These are phyloP conservation scores for Dasysyrphus tricinctus DNA, from an alignment of 2,888 invertebrate genomes.

Conservation along the genomic window DNA sequence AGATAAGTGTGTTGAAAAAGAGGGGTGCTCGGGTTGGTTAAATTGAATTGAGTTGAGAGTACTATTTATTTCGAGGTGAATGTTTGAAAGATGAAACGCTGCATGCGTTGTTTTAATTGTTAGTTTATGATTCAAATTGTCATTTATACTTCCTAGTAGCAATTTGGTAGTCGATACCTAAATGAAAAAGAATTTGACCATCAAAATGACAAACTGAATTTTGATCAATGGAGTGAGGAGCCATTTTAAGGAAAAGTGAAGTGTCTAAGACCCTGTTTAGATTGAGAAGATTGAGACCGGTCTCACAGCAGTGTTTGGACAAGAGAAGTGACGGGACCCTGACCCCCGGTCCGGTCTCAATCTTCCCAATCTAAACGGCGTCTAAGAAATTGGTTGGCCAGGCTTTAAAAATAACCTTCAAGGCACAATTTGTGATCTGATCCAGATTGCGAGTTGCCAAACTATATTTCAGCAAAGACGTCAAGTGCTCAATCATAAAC, in stretches of 20 bases:
- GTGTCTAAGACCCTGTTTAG: no score
- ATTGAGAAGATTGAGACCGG: no score
- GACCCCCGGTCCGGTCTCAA: no score
- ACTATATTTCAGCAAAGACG: no score
- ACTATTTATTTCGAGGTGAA: conserved; percentile 53
- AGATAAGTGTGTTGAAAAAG: not conserved
- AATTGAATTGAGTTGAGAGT: not conserved
- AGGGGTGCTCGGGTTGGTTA: not conserved
- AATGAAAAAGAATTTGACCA: conserved; percentile 32
- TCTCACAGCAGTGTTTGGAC: no score
- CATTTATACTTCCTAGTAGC: conserved; percentile 36
- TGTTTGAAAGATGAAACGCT: conserved; percentile 46
- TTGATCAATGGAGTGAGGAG: not conserved
- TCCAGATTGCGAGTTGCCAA: no score
- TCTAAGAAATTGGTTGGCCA: no score
- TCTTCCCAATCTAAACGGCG: no score
- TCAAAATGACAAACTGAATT: conserved; percentile 13
- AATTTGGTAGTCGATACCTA: conserved; percentile 22
- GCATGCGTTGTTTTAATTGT: conserved; percentile 37
- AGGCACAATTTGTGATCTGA: no score
- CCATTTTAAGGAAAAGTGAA: not conserved
- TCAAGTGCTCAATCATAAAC: no score
- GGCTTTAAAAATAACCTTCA: no score
- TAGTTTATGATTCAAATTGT: conserved; percentile 25
- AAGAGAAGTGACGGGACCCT: no score